phyloP scores from a whole-genome alignment of 2,113 vertebrate genomes.

The Apaloderma vittatum region DNA sequence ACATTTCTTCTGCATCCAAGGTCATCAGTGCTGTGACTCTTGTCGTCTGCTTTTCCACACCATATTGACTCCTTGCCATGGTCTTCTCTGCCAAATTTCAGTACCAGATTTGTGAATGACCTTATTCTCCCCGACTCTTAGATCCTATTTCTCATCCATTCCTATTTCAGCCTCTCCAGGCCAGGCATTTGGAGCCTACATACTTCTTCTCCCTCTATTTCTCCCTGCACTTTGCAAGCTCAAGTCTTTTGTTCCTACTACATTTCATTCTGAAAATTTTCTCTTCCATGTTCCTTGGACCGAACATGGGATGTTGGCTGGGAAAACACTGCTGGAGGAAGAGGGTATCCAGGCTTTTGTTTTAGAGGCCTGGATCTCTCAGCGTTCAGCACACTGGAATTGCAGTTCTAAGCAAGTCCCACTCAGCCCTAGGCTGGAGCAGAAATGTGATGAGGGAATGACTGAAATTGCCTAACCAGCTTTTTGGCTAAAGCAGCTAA shows the following conservation, averaged over 20 bases:
- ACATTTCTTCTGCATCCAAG: neutral
- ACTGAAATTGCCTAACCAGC: neutral
- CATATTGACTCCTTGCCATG: neutral
- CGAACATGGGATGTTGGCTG: neutral
- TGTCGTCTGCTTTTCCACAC: accelerated
- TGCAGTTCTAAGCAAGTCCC: neutral
- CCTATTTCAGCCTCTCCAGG: neutral
- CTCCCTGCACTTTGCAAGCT: neutral
- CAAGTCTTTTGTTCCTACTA: neutral
- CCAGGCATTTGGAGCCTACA: neutral
- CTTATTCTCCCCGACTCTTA: neutral
- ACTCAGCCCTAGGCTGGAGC: neutral
- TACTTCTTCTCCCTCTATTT: neutral
- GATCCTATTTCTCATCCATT: neutral
- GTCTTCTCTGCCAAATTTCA: neutral
- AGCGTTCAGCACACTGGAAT: neutral
- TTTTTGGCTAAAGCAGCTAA: neutral
- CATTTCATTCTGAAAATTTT: neutral
- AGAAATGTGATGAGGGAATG: neutral
- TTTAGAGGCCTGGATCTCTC: neutral
- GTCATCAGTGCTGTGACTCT: neutral
- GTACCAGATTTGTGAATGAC: neutral
- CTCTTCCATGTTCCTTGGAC: neutral
- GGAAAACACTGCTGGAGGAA: neutral
- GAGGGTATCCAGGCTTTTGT: neutral